phyloP scores from a whole-genome alignment of 2,797 vertebrate genomes.

The Gymnocypris eckloni region DNA sequence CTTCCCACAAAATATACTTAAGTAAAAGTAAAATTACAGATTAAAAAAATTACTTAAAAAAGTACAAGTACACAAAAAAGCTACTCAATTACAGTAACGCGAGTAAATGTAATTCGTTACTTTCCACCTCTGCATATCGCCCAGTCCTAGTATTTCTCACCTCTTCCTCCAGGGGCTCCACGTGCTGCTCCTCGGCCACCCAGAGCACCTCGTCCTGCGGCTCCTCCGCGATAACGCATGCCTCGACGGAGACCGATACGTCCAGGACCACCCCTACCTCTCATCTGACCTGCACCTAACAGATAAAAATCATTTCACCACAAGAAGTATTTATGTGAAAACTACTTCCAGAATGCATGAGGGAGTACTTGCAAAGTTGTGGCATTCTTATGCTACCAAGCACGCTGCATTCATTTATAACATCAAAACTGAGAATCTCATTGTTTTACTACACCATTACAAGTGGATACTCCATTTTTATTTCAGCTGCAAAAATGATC shows the following conservation, averaged over 20 bases:
- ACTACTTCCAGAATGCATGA: neutral
- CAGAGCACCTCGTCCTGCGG: constrained; percentile 82
- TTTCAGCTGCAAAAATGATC: neutral
- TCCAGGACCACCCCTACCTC: constrained; percentile 83
- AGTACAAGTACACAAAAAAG: too few species aligned
- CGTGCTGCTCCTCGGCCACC: constrained; percentile 80
- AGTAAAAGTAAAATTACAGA: too few species aligned
- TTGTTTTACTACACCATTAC: neutral
- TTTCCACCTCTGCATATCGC: too few species aligned
- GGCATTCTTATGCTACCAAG: neutral
- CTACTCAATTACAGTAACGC: too few species aligned
- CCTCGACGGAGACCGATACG: constrained; percentile 85
- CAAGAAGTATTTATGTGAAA: neutral
- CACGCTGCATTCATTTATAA: neutral
- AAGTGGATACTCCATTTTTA: neutral
- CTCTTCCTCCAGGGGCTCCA: constrained; percentile 84
- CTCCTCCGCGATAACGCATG: constrained; percentile 83
- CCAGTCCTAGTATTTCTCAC: constrained; percentile 67
- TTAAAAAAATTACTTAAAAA: too few species aligned
- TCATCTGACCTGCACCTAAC: constrained; percentile 81
- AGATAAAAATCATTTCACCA: neutral
- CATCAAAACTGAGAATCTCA: neutral
- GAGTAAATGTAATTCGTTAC: too few species aligned
- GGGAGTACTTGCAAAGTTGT: neutral
- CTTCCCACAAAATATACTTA: too few species aligned